phyloP scores from a whole-genome alignment of 1,140 invertebrate genomes.

The Pseudomyrmex concolor region DNA sequence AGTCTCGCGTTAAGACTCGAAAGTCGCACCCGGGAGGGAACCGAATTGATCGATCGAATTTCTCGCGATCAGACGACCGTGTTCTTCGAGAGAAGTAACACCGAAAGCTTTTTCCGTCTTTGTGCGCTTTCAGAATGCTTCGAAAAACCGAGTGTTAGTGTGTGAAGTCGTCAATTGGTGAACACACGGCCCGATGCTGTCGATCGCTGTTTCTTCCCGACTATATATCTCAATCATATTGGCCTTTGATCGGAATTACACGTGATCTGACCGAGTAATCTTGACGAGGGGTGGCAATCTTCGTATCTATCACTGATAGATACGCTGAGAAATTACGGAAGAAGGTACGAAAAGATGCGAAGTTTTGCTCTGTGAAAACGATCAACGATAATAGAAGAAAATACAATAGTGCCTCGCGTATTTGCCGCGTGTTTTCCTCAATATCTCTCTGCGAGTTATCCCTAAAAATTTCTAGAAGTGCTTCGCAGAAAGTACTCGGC shows the following conservation, averaged over 20 bases:
- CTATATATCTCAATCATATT: neutral
- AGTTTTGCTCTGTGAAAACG: neutral
- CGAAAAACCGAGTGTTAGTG: slow-evolving; percentile 21
- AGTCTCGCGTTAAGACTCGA: slow-evolving; percentile 80
- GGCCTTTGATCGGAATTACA: slow-evolving; percentile 26
- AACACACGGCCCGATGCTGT: slow-evolving; percentile 28
- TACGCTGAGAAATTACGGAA: neutral
- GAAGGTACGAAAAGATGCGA: slow-evolving; percentile 1
- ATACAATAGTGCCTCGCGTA: no score
- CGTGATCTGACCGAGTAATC: neutral
- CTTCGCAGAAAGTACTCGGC: no score
- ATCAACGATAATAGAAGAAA: no score
- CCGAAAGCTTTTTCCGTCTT: neutral
- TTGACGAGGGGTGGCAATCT: neutral
- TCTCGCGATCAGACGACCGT: neutral
- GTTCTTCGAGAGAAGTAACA: neutral
- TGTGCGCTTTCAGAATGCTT: slow-evolving; percentile 6
- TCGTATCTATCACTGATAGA: neutral
- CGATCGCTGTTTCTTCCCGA: neutral
- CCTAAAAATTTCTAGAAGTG: no score
- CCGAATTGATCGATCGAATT: slow-evolving; percentile 31
- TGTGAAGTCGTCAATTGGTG: slow-evolving; percentile 24
- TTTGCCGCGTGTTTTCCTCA: no score
- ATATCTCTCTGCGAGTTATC: no score
- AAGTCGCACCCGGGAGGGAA: slow-evolving; percentile 66